Evolutionary conservation across 92 coral and sea anemone species (phyloP), one percentile per base, ranked within the genome.

Genomic region (Pocillopora meandrina): DNA sequence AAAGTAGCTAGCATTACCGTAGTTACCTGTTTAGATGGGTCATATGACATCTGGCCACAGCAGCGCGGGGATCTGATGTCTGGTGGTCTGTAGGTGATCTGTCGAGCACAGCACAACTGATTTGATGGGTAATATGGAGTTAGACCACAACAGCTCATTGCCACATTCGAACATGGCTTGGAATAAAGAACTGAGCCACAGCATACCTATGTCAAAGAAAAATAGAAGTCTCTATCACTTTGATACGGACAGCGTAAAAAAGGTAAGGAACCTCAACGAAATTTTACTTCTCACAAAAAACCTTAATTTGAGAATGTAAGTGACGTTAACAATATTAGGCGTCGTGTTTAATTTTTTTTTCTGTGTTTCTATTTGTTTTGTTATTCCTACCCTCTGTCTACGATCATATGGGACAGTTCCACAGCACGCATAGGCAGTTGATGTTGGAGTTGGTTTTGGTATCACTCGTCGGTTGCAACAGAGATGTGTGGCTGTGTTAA

Each of bases 381-480:
- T 42, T 42, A 3, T 42, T 3, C 52, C 52, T 68, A 68, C 73
- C 73, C 17, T 11, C 26, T 36, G 15, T 68, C 52, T 34, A 5
- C 47, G 73, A 34, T 70, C 56, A 55, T 70, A 70, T 70, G 20
- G 52, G 12, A 70, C 74, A 70, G 1, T 1, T 5, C 74, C 74
- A 36, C 74, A 70, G 56, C 74, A 70, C 14, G 47, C 35, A 11
- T 42, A 14, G 2, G 23, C 56, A 5, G 74, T 15, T 36, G 56
- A 18, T 31, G 72, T 2, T 36, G 21, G 18, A 10, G 72, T 2
- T 70, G 56, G 56, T 55, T 70, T 70, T 6, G 2, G 55, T 10
- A 70, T 70, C 9, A 70, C 74, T 70, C 47, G 17, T 70, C 74
- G 47, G 56, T 70, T 70, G 74, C 74, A 70, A 55, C 56, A 70